Conservation (phyloP, 2,888 invertebrate genomes). For the Erebia ligea region DNA sequence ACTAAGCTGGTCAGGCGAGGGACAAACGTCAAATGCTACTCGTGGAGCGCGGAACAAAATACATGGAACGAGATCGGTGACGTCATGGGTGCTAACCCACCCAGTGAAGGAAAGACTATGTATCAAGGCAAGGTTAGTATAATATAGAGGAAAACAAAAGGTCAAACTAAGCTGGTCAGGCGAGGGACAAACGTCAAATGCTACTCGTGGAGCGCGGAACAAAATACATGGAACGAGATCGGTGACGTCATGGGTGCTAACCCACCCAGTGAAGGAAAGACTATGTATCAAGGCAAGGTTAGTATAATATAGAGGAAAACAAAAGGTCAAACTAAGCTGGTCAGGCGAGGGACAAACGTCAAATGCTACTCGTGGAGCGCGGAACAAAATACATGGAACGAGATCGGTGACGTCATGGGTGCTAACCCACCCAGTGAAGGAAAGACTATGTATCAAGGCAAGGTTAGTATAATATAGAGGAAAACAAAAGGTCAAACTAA, state of each 20-base stretch:
- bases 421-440: slow-evolving; percentile 87
- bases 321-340: neutral
- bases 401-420: slow-evolving; percentile 95
- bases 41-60: slow-evolving; percentile 86
- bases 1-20: slow-evolving; percentile 91
- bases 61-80: slow-evolving; percentile 95
- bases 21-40: slow-evolving; percentile 89
- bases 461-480: slow-evolving; percentile 71
- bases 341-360: slow-evolving; percentile 61
- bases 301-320: neutral
- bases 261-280: slow-evolving; percentile 89
- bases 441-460: slow-evolving; percentile 92
- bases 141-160: neutral
- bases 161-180: neutral
- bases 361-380: slow-evolving; percentile 91
- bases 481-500: neutral
- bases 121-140: slow-evolving; percentile 89
- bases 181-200: slow-evolving; percentile 83
- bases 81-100: slow-evolving; percentile 90
- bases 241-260: slow-evolving; percentile 94
- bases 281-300: slow-evolving; percentile 92
- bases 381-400: slow-evolving; percentile 88
- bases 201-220: slow-evolving; percentile 88
- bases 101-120: slow-evolving; percentile 89
- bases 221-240: slow-evolving; percentile 90